These are phyloP conservation scores for Microtus pennsylvanicus DNA, from an alignment of 2,113 vertebrate genomes.

Conservation along the genomic window DNA sequence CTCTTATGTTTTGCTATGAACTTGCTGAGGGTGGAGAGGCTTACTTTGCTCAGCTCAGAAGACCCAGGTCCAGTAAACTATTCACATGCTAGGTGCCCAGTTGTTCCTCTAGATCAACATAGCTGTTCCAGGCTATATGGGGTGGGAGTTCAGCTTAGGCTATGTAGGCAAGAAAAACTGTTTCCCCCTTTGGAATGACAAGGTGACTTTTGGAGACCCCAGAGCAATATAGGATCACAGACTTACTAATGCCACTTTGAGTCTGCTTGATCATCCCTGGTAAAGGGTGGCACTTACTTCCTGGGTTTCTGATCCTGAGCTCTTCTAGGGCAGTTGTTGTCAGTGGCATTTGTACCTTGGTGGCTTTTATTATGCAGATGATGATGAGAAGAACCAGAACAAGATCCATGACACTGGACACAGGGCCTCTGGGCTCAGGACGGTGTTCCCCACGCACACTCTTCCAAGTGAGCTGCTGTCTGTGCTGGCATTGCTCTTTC, in stretches of 20 bases:
- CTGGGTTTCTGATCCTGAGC: neutral
- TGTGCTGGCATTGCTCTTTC: neutral
- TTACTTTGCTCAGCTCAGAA: accelerated
- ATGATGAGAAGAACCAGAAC: neutral
- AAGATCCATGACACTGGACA: accelerated
- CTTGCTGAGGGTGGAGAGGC: neutral
- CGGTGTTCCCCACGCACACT: too few species aligned
- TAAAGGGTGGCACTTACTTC: too few species aligned
- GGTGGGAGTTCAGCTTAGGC: neutral
- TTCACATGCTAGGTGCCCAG: accelerated
- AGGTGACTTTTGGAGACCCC: neutral
- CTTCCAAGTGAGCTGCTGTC: accelerated
- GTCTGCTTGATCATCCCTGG: accelerated
- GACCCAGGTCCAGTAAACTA: accelerated
- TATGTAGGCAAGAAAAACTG: accelerated
- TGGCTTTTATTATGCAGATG: accelerated
- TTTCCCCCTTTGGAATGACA: neutral
- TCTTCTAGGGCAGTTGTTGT: too few species aligned
- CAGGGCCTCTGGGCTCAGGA: too few species aligned
- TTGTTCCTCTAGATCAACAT: accelerated
- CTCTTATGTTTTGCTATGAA: neutral
- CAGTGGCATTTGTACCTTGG: accelerated
- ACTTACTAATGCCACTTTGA: accelerated
- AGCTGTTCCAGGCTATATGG: neutral
- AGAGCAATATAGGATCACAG: neutral